Evolutionary conservation across 37 sponge, comb jelly and placozoan genomes (phyloP), one percentile per base, ranked within the genome.

Genomic region (Spongilla lacustris): DNA sequence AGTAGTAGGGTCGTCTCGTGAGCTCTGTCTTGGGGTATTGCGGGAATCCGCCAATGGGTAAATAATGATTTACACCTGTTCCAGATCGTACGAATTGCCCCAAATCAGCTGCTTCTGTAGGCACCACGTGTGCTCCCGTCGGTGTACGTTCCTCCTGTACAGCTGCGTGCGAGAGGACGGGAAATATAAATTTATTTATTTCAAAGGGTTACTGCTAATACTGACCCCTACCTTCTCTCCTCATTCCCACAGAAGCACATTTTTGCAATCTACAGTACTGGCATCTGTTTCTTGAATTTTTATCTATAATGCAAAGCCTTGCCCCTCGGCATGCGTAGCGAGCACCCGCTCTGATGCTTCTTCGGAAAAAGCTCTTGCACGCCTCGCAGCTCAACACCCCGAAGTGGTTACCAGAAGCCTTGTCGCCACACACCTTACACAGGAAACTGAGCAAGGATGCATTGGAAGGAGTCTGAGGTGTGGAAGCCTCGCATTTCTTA

Each of bases 321-420:
- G 36, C 79, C 50, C 81, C 79, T 21, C 93, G 89, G 66, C 93
- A 92, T 14, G 81, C 58, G 67, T 92, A 92, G 35, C 67, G 71
- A 22, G 89, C 81, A 37, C 27, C 74, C 17, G 82, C 26, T 14
- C 93, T 85, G 2, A 92, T 83, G 70, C 86, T 89, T 69, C 93
- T 38, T 36, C 89, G 83, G 70, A 92, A 92, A 82, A 92, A 92
- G 41, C 86, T 81, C 85, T 92, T 92, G 76, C 93, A 92, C 37
- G 89, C 93, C 35, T 92, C 93, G 76, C 93, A 92, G 82, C 86
- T 89, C 22, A 89, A 67, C 34, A 92, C 93, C 4, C 93, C 93
- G 70, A 89, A 92, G 78, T 92, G 93, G 58, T 85, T 89, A 31
- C 93, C 93, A 11, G 89, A 78, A 23, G 93, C 89, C 21, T 68